A percentile compares a stretch with the other conserved stretches of the same genome.
Conservation (phyloP, 2,888 invertebrate species). For the Agrotis ipsilon region DNA sequence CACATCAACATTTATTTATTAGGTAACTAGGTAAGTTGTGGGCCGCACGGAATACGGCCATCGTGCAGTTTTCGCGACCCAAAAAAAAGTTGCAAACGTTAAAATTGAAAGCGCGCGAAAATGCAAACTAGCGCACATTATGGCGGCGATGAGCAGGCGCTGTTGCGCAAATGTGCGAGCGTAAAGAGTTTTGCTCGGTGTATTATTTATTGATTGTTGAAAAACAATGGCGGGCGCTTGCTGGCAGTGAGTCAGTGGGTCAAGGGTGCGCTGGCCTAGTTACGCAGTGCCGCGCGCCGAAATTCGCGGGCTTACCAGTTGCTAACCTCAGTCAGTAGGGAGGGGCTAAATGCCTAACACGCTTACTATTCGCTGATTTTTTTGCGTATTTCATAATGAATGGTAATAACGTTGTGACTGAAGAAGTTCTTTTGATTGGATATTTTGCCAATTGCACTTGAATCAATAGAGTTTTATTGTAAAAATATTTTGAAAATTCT, state of each 20-base stretch:
- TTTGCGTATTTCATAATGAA: slow-evolving; percentile 52
- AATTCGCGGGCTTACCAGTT: slow-evolving; percentile 88
- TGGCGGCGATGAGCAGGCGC: slow-evolving; percentile 76
- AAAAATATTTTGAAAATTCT: not conserved
- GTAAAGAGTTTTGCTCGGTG: slow-evolving; percentile 85
- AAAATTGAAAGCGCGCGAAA: slow-evolving; percentile 80
- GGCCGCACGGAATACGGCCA: slow-evolving; percentile 65
- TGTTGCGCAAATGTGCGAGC: slow-evolving; percentile 85
- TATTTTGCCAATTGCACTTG: not conserved
- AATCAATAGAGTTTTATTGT: not conserved
- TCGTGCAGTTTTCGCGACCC: slow-evolving; percentile 68
- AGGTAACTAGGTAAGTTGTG: slow-evolving; percentile 65
- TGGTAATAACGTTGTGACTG: slow-evolving; percentile 11
- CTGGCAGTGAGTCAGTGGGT: slow-evolving; percentile 90
- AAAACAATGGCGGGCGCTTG: slow-evolving; percentile 89
- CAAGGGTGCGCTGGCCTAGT: slow-evolving; percentile 89
- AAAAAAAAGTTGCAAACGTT: slow-evolving; percentile 75
- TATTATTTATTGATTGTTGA: slow-evolving; percentile 91
- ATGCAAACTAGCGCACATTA: slow-evolving; percentile 74
- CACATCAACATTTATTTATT: slow-evolving; percentile 78
- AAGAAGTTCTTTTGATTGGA: slow-evolving; percentile 9
- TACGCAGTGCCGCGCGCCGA: slow-evolving; percentile 87
- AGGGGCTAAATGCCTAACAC: slow-evolving; percentile 71
- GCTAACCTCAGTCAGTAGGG: slow-evolving; percentile 84
- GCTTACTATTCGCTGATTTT: slow-evolving; percentile 52